These are phyloP conservation scores for Hylomyscus alleni DNA, from an alignment of 2,797 vertebrate species.

Conservation along the genomic window DNA sequence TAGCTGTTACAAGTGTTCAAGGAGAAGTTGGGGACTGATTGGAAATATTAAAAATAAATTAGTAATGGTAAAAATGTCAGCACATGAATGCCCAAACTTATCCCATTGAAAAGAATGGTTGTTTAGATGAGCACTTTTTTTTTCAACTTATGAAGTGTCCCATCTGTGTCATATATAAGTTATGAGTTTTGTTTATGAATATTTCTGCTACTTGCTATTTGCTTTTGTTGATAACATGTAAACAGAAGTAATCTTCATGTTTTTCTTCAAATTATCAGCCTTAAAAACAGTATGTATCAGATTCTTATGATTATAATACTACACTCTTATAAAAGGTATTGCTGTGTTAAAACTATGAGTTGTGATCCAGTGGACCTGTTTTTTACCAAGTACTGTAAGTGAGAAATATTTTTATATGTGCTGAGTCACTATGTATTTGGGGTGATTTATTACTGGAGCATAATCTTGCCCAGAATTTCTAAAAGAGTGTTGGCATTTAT, in stretches of 20 bases:
- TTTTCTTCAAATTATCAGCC: background rate
- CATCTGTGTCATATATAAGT: background rate
- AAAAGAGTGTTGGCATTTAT: constrained; percentile 13
- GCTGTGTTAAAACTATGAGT: background rate
- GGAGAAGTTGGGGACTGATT: background rate
- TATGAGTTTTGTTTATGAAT: background rate
- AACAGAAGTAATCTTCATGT: background rate
- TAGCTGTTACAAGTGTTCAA: background rate
- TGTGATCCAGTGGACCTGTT: background rate
- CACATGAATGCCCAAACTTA: background rate
- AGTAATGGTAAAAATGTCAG: background rate
- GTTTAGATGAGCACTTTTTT: background rate
- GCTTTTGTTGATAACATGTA: background rate
- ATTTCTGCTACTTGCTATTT: background rate
- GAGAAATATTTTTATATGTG: constrained; percentile 11
- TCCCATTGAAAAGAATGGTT: background rate
- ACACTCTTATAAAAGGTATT: background rate
- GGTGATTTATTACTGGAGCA: background rate
- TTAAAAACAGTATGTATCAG: background rate
- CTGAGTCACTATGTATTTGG: background rate
- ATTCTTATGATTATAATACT: background rate
- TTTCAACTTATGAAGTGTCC: background rate
- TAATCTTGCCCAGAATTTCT: background rate
- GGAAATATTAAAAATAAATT: constrained; percentile 9
- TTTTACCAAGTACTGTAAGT: background rate